Evolutionary conservation across 1,140 invertebrate species (phyloP), one percentile per base, ranked within the genome.

Genomic region (Agrypnia vestita): DNA sequence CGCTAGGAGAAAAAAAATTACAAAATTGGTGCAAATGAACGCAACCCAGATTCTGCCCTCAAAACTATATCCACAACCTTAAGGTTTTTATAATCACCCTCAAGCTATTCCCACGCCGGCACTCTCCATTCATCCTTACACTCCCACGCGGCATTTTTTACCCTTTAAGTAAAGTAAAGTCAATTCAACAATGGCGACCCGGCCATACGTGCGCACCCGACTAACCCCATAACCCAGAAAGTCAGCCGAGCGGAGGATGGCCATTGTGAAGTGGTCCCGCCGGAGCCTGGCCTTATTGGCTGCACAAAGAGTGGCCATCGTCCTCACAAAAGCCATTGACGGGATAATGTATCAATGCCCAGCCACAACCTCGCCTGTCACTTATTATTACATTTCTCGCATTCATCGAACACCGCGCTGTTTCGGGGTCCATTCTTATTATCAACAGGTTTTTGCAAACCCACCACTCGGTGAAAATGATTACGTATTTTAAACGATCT

Each of bases 211-310:
- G n/a, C n/a, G n/a, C n/a, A n/a, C n/a, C 49, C 9, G 19, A 19
- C 4, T 61, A 77, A 77, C 76, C 76, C 49, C 3, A 11, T 67
- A 77, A 77, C 76, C 76, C 62, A 77, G 47, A 77, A 67, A 67
- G 1, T 4, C 76, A 55, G 19, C 13, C 15, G 43, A 21, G 44
- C 17, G 59, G 13, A 51, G 15, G 35, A 61, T 19, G 51, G 13
- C 67, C 21, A 44, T 59, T 56, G 12, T 55, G 53, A 35, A 74
- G 51, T 35, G 56, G 72, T 19, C 35, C 35, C 44, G 51, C 49
- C 49, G 67, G 67, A 71, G 11, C 4, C 67, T 35, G 25, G 25
- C 19, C 7, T 71, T 71, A 49, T 49, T 71, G 13, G 4, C 13
- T 15, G 21, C 19, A 25, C 44, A 71, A 71, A 51, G 51, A 3